Base-by-base conservation (phyloP, 1,140 invertebrate species). In the Drosophila ohnishii region DNA sequence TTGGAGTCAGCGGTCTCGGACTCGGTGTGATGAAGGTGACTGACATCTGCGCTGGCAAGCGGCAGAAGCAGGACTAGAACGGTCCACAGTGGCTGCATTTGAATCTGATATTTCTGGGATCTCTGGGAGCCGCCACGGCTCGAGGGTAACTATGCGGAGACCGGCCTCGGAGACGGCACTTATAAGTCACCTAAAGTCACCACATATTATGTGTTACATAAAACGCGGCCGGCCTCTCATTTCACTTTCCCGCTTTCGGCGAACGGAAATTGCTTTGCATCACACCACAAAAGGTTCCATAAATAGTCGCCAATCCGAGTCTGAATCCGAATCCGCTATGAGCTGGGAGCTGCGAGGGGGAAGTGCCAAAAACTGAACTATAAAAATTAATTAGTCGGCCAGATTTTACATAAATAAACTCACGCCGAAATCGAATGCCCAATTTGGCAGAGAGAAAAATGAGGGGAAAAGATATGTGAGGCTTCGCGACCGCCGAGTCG, bases 251-350 rank as follows among this genome's bases (percentile, higher is more conserved):
- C 63, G 60, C 51, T 55, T 80, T 78, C 44, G 74, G 22, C 60
- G 60, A 59, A 72, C 69, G 69, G 66, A 72, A 72, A 72, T 72
- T 69, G 65, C 84, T 77, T 87, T 87, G 84, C 79, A 87, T 88
- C 58, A 88, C 65, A 87, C 53, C 81, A 66, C 66, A 67, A 78
- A 78, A 70, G 74, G 64, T 77, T 77, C 75, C 74, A 75, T 69
- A 77, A 77, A 76, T 71, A 61, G 73, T 59, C 42, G 34, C 32
- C 14, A 63, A 48, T 16, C 10, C 34, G 14, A 25, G 13, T 25
- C 13, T 14, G 22, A 45, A 13, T 45, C 13, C 13, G 35, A 44
- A 34, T 45, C 55, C 25, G n/a, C 59, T 37, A 50, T 2, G 47
- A 50, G 30, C 34, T 35, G 19, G 2, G 3, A 58, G 14, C 35